Conservation (phyloP, 2,113 vertebrate species). For the Bufo gargarizans region DNA sequence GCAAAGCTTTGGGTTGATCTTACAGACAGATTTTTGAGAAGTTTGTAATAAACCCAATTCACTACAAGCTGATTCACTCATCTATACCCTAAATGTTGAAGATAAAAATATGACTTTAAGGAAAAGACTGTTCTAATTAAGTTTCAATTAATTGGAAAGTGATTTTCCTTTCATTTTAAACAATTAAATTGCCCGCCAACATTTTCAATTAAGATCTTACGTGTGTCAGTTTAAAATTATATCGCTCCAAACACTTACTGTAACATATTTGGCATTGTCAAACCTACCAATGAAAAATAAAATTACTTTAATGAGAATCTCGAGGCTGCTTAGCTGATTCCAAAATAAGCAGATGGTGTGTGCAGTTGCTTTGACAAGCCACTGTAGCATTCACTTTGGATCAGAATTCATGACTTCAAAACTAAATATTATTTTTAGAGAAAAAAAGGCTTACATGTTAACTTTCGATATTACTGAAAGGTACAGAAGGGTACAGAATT, state of each 20-base stretch:
- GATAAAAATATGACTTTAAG: neutral
- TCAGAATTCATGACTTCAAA: conserved; percentile 3
- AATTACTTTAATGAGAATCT: conserved; percentile 49
- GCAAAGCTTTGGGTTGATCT: no score
- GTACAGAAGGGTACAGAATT: no score
- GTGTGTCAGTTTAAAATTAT: neutral
- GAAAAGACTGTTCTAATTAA: neutral
- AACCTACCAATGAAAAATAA: conserved; percentile 29
- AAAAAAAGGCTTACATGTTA: neutral
- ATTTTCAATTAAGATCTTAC: conserved; percentile 28
- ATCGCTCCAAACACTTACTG: neutral
- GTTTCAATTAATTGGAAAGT: neutral
- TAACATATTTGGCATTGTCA: conserved; percentile 14
- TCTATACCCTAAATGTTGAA: no score
- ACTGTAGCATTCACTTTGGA: conserved; percentile 28
- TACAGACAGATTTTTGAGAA: no score
- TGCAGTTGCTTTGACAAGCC: conserved; percentile 50
- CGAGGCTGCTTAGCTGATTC: conserved; percentile 30
- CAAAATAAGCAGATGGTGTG: conserved; percentile 50
- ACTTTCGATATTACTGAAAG: neutral
- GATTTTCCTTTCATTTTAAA: neutral
- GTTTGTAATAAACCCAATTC: no score
- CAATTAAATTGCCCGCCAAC: neutral
- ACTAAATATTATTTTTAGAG: conserved; percentile 10
- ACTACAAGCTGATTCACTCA: no score